phyloP scores from a whole-genome alignment of 2,113 vertebrate genomes.

The Anguilla rostrata region DNA sequence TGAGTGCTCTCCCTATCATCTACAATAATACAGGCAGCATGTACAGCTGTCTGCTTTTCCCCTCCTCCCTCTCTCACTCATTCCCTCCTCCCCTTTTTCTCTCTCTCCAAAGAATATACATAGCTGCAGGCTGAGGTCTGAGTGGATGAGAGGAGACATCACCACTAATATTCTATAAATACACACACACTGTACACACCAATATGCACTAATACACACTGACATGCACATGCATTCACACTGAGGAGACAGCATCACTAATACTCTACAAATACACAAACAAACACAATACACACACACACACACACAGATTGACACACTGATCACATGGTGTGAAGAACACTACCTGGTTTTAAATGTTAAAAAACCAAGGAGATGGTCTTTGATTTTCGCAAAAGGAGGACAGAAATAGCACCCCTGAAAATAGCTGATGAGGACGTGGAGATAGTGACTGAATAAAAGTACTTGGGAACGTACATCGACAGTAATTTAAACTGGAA shows the following conservation, averaged over 20 bases:
- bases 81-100: not conserved
- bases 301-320: slow-evolving; percentile 7
- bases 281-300: slow-evolving; percentile 13
- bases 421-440: too few relatives aligned
- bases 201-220: slow-evolving; percentile 29
- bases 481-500: too few relatives aligned
- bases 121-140: slow-evolving; percentile 48
- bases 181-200: slow-evolving; percentile 43
- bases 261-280: slow-evolving; percentile 19
- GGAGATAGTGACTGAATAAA: too few relatives aligned
- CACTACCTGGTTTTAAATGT: too few relatives aligned
- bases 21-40: not conserved
- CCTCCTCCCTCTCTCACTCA: not conserved
- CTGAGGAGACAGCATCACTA: not conserved
- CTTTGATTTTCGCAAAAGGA: too few relatives aligned
- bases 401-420: too few relatives aligned
- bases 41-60: not conserved
- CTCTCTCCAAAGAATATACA: slow-evolving; percentile 35
- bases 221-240: not conserved
- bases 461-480: too few relatives aligned
- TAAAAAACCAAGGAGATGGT: too few relatives aligned
- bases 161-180: slow-evolving; percentile 65
- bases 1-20: too few relatives aligned
- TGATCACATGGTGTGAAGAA: too few relatives aligned
- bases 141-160: slow-evolving; percentile 65